A percentile compares a stretch with the other conserved stretches of the same genome.
These are phyloP conservation scores for Drosophila athabasca DNA, from an alignment of 1,140 invertebrate species.

Conservation along the genomic window DNA sequence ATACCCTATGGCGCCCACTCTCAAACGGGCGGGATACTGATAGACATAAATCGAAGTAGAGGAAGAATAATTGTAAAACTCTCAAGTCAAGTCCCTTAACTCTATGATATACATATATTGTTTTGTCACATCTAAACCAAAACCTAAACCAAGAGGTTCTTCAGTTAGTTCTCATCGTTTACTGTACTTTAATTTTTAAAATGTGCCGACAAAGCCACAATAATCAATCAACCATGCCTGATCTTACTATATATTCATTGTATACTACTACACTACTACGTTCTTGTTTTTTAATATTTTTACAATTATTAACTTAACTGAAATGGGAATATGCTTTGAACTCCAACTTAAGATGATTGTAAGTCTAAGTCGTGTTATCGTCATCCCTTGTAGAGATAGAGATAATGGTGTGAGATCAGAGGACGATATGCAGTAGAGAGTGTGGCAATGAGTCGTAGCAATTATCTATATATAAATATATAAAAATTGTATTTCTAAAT, in stretches of 20 bases:
- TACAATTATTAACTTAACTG: slow-evolving; percentile 45
- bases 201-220: slow-evolving; percentile 43
- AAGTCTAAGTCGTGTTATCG: slow-evolving; percentile 32
- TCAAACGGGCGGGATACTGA: slow-evolving; percentile 20
- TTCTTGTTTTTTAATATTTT: slow-evolving; percentile 43
- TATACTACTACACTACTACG: slow-evolving; percentile 14
- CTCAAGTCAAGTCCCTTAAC: slow-evolving; percentile 20
- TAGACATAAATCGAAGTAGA: slow-evolving; percentile 11
- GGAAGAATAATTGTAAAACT: neutral
- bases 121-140: slow-evolving; percentile 33
- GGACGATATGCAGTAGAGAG: slow-evolving; percentile 2
- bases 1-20: slow-evolving; percentile 13
- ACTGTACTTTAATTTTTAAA: slow-evolving; percentile 48
- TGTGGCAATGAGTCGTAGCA: slow-evolving; percentile 24
- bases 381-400: slow-evolving; percentile 40
- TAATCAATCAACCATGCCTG: slow-evolving; percentile 34
- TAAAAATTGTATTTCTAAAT: slow-evolving; percentile 44
- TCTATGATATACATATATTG: slow-evolving; percentile 19
- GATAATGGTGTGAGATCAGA: slow-evolving; percentile 29
- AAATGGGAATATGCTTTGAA: slow-evolving; percentile 43
- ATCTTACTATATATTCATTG: slow-evolving; percentile 21
- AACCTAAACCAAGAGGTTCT: slow-evolving; percentile 28
- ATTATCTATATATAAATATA: slow-evolving; percentile 54
- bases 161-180: slow-evolving; percentile 42
- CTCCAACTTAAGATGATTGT: slow-evolving; percentile 20